Conservation (phyloP, 2,113 vertebrate species). For the Corynorhinus townsendii region DNA sequence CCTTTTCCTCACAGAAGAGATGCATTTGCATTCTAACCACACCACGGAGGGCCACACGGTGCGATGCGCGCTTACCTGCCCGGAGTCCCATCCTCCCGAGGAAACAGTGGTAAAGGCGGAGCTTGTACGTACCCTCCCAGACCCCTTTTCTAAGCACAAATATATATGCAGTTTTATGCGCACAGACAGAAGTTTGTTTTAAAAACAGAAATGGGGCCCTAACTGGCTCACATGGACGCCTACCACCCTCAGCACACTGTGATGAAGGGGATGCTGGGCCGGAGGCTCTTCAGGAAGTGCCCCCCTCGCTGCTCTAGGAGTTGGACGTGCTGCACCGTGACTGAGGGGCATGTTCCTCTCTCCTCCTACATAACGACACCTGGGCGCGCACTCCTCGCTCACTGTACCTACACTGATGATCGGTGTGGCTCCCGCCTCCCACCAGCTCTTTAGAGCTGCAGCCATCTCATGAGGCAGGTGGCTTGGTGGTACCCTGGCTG, state of each 20-base stretch:
- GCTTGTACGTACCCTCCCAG: accelerated
- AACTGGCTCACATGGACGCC: too few species aligned
- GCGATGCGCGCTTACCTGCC: too few species aligned
- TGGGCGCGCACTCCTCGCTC: not conserved
- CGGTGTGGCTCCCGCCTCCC: not conserved
- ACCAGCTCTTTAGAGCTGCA: not conserved
- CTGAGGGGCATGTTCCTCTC: not conserved
- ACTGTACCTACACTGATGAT: accelerated
- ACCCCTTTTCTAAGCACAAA: not conserved
- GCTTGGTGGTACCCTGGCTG: not conserved
- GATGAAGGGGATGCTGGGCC: not conserved
- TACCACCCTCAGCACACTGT: not conserved
- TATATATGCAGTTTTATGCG: not conserved
- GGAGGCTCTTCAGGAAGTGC: not conserved
- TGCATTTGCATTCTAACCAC: not conserved
- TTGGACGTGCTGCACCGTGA: not conserved
- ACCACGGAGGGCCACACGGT: not conserved
- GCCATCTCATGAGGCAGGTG: not conserved
- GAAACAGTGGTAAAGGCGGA: not conserved
- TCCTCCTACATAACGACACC: too few species aligned
- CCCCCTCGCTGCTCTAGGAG: not conserved
- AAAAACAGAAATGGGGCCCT: not conserved
- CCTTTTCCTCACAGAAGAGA: conserved; percentile 16
- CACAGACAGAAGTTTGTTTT: not conserved
- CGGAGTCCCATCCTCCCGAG: not conserved